Percentiles rank a stretch among this genome's conserved stretches.
Evolutionary conservation across 2,888 invertebrate genomes (phyloP).

Genomic region (Miltochrista miniata): DNA sequence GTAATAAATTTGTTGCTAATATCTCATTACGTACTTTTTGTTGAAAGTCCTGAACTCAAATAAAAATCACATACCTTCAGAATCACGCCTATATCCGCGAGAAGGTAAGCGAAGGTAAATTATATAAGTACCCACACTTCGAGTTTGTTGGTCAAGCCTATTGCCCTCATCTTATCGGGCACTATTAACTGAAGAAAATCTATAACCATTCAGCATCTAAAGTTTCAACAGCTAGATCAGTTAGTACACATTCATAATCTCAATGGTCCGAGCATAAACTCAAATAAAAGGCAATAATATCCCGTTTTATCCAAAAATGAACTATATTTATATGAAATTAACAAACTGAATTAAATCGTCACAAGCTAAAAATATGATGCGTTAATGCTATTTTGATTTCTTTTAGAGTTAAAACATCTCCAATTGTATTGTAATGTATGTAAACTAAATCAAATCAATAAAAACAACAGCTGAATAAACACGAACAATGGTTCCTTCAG

Average conservation of each 20-base stretch:
- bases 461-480: slow-evolving; percentile 63
- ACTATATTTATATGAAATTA: slow-evolving; percentile 79
- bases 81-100: too few species aligned
- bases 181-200: too few species aligned
- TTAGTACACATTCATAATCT: too few species aligned
- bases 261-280: too few species aligned
- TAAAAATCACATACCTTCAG: too few species aligned
- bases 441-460: slow-evolving; percentile 65
- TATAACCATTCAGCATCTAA: too few species aligned
- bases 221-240: too few species aligned
- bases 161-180: too few species aligned
- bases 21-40: slow-evolving; percentile 21
- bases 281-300: slow-evolving; percentile 6
- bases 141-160: too few species aligned
- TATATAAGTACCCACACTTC: too few species aligned
- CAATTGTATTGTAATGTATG: slow-evolving; percentile 62
- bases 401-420: slow-evolving; percentile 51
- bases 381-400: slow-evolving; percentile 61
- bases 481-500: slow-evolving; percentile 68
- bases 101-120: too few species aligned
- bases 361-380: slow-evolving; percentile 71
- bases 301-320: slow-evolving; percentile 56
- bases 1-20: slow-evolving; percentile 48
- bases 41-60: slow-evolving; percentile 11
- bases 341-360: slow-evolving; percentile 75